A percentile compares a stretch with the other conserved stretches of the same genome.
Evolutionary conservation across 2,888 invertebrate genomes (phyloP).

Genomic region (Drosophila differens): DNA sequence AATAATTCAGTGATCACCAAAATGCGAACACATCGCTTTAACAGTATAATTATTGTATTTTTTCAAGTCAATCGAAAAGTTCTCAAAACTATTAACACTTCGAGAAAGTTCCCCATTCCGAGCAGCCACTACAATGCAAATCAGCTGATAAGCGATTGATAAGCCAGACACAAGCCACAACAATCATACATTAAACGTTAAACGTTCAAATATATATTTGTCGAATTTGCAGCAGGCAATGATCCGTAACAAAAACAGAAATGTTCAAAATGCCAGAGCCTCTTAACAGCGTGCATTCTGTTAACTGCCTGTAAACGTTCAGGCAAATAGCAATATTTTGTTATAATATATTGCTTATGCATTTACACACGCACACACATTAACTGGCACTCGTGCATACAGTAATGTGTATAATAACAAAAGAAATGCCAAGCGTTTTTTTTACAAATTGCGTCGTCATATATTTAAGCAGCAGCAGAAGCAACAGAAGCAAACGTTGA

Average conservation of each 20-base stretch:
- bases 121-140: background rate
- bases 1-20: background rate
- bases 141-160: conserved; percentile 38
- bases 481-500: conserved; percentile 25
- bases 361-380: conserved; percentile 11
- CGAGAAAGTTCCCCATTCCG: background rate
- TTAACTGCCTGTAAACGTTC: conserved; percentile 21
- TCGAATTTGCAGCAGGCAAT: background rate
- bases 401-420: conserved; percentile 45
- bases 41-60: background rate
- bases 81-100: background rate
- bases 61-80: background rate
- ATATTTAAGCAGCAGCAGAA: conserved; percentile 37
- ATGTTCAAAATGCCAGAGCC: conserved; percentile 4
- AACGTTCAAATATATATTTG: background rate
- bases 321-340: conserved; percentile 6
- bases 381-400: conserved; percentile 1
- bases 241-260: background rate
- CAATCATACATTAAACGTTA: background rate
- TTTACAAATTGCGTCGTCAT: conserved; percentile 64
- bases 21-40: background rate
- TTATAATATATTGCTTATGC: conserved; percentile 13
- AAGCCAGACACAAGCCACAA: conserved; percentile 14
- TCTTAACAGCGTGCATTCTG: conserved; percentile 25
- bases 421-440: conserved; percentile 57